Conservation (phyloP, 2,797 vertebrate genomes). For the Petrocephalus sullivani region DNA sequence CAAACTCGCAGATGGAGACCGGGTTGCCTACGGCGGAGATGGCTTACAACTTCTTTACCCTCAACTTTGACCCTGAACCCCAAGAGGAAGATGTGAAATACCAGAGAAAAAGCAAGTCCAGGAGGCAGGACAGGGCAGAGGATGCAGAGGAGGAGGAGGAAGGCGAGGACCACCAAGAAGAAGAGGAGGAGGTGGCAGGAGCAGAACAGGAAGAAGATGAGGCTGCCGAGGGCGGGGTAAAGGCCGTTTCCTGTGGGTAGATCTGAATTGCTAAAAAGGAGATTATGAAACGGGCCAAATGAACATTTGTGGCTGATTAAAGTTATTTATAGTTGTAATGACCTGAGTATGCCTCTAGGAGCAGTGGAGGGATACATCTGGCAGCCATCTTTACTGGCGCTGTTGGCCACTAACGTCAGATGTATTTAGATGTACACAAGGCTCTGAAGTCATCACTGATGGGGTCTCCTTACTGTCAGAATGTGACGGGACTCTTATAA, state of each 20-base stretch:
- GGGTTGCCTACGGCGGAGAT: constrained; percentile 76
- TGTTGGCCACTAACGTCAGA: neutral
- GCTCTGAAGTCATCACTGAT: neutral
- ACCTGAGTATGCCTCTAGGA: neutral
- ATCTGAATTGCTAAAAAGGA: neutral
- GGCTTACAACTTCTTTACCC: constrained; percentile 88
- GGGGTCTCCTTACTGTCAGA: neutral
- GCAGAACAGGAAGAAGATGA: constrained; percentile 48
- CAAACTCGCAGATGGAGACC: constrained; percentile 51
- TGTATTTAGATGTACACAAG: neutral
- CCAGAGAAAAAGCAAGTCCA: constrained; percentile 34
- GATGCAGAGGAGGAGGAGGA: constrained; percentile 41
- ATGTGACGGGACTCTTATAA: neutral
- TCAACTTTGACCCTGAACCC: constrained; percentile 76
- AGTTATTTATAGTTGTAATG: neutral
- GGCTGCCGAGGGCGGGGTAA: constrained; percentile 54
- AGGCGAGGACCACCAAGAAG: constrained; percentile 44
- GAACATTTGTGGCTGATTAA: neutral
- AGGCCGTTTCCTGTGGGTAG: neutral
- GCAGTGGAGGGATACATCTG: neutral
- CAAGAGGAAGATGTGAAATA: constrained; percentile 42
- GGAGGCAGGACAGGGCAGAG: constrained; percentile 37
- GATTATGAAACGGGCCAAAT: neutral
- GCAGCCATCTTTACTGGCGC: neutral
- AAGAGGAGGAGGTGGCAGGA: constrained; percentile 23